phyloP scores from a whole-genome alignment of 1,140 invertebrate genomes.

The Coptotermes formosanus region DNA sequence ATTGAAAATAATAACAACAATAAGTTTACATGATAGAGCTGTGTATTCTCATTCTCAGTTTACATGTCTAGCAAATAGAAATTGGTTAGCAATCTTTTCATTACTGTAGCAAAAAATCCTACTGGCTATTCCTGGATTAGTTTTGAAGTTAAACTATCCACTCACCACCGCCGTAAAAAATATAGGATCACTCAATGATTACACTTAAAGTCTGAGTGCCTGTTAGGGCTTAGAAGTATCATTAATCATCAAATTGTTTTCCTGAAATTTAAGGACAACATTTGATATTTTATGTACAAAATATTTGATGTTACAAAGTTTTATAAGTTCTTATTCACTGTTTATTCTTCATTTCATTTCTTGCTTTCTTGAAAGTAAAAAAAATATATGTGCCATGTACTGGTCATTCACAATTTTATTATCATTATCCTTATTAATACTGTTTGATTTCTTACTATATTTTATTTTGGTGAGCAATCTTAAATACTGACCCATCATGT shows the following conservation, averaged over 20 bases:
- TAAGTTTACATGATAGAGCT: neutral
- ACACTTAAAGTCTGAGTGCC: neutral
- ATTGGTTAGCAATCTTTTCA: slow-evolving; percentile 23
- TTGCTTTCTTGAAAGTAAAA: neutral
- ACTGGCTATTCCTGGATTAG: slow-evolving; percentile 8
- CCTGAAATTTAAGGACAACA: neutral
- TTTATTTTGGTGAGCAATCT: slow-evolving; percentile 6
- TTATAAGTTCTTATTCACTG: neutral
- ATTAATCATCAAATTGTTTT: neutral
- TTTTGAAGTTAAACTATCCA: neutral
- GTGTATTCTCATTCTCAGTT: slow-evolving; percentile 15
- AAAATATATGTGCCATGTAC: neutral
- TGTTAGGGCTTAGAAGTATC: neutral
- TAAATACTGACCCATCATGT: neutral
- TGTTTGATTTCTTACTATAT: slow-evolving; percentile 1
- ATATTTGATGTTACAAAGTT: slow-evolving; percentile 7
- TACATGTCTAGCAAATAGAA: slow-evolving; percentile 29
- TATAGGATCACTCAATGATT: slow-evolving; percentile 15
- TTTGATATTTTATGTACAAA: neutral
- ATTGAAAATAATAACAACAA: neutral
- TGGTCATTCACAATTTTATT: neutral
- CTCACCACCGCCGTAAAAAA: slow-evolving; percentile 21
- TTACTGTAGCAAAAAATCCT: slow-evolving; percentile 26
- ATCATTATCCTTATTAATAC: neutral
- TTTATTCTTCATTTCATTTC: neutral